phyloP scores from a whole-genome alignment of 2,888 invertebrate species.

The Sipha maydis region DNA sequence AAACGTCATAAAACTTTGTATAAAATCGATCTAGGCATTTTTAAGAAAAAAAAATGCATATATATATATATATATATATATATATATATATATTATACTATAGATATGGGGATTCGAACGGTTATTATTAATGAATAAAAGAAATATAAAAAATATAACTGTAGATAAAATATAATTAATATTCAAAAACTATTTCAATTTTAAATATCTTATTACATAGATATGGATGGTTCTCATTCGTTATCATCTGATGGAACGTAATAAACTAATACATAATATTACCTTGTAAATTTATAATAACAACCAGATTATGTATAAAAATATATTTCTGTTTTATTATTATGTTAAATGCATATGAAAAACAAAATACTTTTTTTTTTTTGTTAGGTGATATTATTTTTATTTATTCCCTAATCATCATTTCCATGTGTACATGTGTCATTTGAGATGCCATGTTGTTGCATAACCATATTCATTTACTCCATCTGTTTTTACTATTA shows the following conservation, averaged over 20 bases:
- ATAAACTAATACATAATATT: neutral
- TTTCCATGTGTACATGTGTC: neutral
- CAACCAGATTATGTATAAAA: neutral
- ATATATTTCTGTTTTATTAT: neutral
- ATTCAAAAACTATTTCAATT: too few relatives aligned
- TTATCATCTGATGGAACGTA: neutral
- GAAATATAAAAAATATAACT: too few relatives aligned
- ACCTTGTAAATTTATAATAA: neutral
- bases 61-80: too few relatives aligned
- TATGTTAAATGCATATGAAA: neutral
- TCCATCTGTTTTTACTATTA: neutral
- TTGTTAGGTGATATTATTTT: neutral
- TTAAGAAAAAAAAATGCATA: too few relatives aligned
- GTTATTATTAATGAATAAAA: too few relatives aligned
- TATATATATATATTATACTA: too few relatives aligned
- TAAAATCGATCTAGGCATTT: too few relatives aligned
- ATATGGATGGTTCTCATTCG: too few relatives aligned
- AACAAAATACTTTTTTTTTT: neutral
- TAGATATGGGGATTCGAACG: too few relatives aligned
- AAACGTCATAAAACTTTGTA: too few relatives aligned
- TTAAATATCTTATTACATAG: neutral
- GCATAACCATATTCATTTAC: neutral
- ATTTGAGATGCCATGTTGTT: neutral
- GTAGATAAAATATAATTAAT: too few relatives aligned
- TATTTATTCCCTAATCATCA: neutral